Evolutionary conservation across 2,113 vertebrate genomes (phyloP), one percentile per base, ranked within the genome.

Genomic region (Sus scrofa): DNA sequence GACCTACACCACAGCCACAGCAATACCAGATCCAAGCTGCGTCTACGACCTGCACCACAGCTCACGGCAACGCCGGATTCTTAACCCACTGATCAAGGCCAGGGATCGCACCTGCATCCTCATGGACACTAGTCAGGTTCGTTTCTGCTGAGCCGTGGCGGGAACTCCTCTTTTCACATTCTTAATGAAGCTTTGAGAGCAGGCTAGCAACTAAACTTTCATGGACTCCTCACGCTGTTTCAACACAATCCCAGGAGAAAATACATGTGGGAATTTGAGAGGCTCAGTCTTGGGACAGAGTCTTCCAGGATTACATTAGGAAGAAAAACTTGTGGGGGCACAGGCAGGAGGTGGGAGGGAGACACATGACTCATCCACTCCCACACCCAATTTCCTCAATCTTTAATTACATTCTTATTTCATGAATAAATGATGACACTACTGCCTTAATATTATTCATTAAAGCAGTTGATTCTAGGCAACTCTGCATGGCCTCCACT

Each of bases 371-470:
- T 34, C 78, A 71, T 44, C 50, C 3, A 1, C 11, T 78, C 52
- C 74, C 10, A 6, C 14, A 88, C 52, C 65, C n/a, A 81, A 1
- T 91, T 97, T 92, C 85, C 94, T 92, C 18, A 5, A 54, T 82
- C 89, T 95, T 97, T 96, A 93, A 97, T 97, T 97, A 74, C 85
- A 95, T 96, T 85, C 63, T 91, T 92, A 97, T 94, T 96, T 98
- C 85, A 97, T 98, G 82, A 94, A 97, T 98, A 94, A 96, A 96
- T 95, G 82, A 97, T 96, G 71, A 77, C 68, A 89, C 37, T 44
- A 15, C 37, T 0, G 3, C 65, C 70, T 97, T 97, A 97, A 97
- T 97, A 75, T 71, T 94, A 98, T 95, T 97, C 96, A 97, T 96
- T 96, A 98, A 97, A 98, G 89, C 52, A 56, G 56, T 92, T 91